Conservation (phyloP, 2,888 invertebrate species). For the Erynnis tages region DNA sequence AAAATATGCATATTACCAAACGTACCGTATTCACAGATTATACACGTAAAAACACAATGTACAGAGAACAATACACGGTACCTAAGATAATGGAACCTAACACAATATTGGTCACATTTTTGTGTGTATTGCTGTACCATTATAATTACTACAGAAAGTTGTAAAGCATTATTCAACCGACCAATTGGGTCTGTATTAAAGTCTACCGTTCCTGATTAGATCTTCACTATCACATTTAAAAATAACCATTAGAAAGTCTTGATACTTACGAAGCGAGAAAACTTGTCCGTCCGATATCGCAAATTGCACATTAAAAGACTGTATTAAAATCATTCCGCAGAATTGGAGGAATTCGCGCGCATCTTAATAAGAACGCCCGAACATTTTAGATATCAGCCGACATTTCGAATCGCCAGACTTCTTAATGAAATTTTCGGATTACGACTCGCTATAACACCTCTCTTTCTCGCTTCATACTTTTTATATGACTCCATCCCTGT, state of each 20-base stretch:
- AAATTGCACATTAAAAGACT: constrained; percentile 60
- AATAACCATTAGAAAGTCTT: neutral
- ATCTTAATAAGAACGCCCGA: constrained; percentile 69
- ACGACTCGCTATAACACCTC: constrained; percentile 57
- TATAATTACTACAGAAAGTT: no score
- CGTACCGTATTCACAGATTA: no score
- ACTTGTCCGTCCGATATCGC: constrained; percentile 46
- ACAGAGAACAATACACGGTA: no score
- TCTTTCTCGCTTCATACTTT: constrained; percentile 40
- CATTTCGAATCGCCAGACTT: constrained; percentile 73
- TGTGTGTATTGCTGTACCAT: no score
- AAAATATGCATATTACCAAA: no score
- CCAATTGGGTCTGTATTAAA: no score
- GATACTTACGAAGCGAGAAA: constrained; percentile 40
- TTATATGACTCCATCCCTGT: constrained; percentile 50
- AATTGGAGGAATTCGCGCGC: constrained; percentile 63
- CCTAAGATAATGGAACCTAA: no score
- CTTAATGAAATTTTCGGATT: constrained; percentile 81
- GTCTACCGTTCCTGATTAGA: neutral
- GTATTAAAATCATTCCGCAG: constrained; percentile 63
- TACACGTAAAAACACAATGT: no score
- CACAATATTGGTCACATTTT: no score
- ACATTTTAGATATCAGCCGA: constrained; percentile 76
- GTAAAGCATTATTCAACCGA: no score
- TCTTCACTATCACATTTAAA: neutral